These are phyloP conservation scores for Perca fluviatilis DNA, from an alignment of 2,113 vertebrate genomes.

Conservation along the genomic window DNA sequence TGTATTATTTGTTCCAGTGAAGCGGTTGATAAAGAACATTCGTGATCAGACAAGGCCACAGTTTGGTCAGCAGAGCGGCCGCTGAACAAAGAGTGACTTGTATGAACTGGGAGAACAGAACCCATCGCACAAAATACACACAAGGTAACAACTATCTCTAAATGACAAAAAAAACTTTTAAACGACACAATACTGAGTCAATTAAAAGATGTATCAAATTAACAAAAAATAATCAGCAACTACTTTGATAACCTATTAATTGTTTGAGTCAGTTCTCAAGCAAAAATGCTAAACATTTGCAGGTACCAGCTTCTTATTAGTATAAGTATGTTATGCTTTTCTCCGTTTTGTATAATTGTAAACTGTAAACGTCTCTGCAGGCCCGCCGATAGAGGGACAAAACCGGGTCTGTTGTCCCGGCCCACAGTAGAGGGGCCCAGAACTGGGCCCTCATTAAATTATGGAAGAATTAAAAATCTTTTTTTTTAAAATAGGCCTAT, in stretches of 20 bases:
- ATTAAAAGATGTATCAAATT: too few species aligned
- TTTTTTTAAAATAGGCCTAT: too few species aligned
- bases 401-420: too few species aligned
- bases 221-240: background rate
- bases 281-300: background rate
- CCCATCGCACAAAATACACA: background rate
- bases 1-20: background rate
- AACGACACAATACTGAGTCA: background rate
- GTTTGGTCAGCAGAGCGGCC: constrained; percentile 18
- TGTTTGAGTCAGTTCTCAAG: background rate
- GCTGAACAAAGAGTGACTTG: constrained; percentile 51
- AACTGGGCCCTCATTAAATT: too few species aligned
- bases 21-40: constrained; percentile 42
- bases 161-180: background rate
- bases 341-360: background rate
- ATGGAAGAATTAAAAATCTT: too few species aligned
- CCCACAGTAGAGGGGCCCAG: too few species aligned
- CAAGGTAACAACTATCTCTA: background rate
- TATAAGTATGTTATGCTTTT: background rate
- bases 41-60: constrained; percentile 25
- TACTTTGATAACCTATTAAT: background rate
- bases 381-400: too few species aligned
- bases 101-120: constrained; percentile 49
- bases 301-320: background rate
- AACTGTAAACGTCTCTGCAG: background rate